Evolutionary conservation across 2,888 invertebrate species (phyloP), one percentile per base, ranked within the genome.

Genomic region (Candidula unifasciata): DNA sequence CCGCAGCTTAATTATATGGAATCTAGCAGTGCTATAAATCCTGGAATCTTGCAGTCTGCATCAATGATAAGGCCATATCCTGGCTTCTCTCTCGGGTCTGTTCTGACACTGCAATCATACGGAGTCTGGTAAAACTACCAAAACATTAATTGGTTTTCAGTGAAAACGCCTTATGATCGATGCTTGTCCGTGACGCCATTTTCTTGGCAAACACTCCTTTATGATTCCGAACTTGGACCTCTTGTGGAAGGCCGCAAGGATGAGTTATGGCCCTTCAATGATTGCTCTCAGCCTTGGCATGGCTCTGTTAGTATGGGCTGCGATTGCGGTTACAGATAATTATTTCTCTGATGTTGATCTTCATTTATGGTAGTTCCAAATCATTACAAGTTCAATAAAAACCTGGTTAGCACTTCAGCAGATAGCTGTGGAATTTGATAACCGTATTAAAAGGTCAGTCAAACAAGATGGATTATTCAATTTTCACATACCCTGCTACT

Each of bases 71-170:
- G 44, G 79, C 79, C 73, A 35, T 66, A 52, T 52, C 37, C 76
- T 30, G 33, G 57, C 80, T 21, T 30, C 68, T 74, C 30, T 60
- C 73, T 82, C 82, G 37, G 37, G 18, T 27, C 44, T 13, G 52
- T 64, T 77, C 68, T 82, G 84, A 86, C 86, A 86, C 54, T 18
- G 76, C 82, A 86, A 86, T 84, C 84, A 86, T 60, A 81, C 60
- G 37, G 30, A 77, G 81, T 71, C 76, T 69, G 66, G 79, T 80
- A 81, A 74, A 81, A 86, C 86, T 85, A 86, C 84, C 84, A 85
- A 74, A 85, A 82, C 85, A 85, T 77, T 82, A 86, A 85, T 86
- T 86, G 86, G 86, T 85, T 86, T 86, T 82, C 84, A 82, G 82
- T 78, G 84, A 86, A 84, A 86, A 84, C 86, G 78, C 84, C 37